phyloP scores from a whole-genome alignment of 2,113 vertebrate species.

The Boleophthalmus pectinirostris region DNA sequence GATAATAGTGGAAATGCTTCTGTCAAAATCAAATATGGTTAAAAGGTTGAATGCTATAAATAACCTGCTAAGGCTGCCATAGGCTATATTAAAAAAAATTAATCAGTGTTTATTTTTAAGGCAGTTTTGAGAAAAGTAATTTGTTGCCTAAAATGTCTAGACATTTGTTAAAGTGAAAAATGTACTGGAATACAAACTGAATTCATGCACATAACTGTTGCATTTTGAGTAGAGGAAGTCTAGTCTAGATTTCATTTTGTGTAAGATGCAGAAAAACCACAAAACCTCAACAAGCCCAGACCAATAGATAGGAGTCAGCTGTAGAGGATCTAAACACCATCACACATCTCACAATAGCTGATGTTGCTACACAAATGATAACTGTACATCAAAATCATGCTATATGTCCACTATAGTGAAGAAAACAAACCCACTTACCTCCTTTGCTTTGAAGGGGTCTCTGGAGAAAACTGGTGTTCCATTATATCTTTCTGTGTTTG shows the following conservation, averaged over 20 bases:
- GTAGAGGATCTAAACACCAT: not conserved
- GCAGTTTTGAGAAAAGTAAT: too few species aligned
- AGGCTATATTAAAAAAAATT: not conserved
- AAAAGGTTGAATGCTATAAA: not conserved
- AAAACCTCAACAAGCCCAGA: conserved; percentile 2
- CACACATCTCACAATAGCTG: not conserved
- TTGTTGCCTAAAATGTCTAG: too few species aligned
- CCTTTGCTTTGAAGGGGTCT: not conserved
- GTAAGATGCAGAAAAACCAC: not conserved
- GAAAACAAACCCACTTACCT: conserved; percentile 31
- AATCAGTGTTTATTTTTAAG: not conserved
- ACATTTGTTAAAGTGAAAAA: not conserved
- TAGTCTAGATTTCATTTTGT: not conserved
- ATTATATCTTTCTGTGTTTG: accelerated
- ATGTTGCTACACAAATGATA: not conserved
- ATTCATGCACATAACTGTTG: not conserved
- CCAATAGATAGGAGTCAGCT: not conserved
- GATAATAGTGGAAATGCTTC: not conserved
- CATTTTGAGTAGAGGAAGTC: not conserved
- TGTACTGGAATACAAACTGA: not conserved
- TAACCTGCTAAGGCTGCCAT: not conserved
- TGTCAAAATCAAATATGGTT: not conserved
- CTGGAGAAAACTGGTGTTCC: conserved; percentile 37
- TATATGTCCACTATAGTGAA: not conserved
- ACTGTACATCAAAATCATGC: not conserved